Evolutionary conservation across 2,797 vertebrate species (phyloP).

Genomic region (Halcyon leucocephala): DNA sequence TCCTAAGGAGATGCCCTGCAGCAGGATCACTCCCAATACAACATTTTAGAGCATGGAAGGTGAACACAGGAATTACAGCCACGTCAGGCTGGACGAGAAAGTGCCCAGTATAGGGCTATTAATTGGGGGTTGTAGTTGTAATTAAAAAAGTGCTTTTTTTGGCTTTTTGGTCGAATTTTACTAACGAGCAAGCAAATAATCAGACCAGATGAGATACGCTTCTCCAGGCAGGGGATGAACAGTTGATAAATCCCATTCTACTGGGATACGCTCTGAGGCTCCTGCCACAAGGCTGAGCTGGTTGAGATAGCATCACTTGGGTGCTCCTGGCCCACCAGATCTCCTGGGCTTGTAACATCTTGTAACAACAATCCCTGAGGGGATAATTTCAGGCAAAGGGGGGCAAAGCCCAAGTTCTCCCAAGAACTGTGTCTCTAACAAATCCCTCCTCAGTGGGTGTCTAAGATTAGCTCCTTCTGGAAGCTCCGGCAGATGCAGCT

Average conservation of each 20-base stretch:
- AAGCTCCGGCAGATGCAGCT: constrained; percentile 70
- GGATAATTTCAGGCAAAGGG: background rate
- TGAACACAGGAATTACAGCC: background rate
- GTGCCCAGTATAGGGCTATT: background rate
- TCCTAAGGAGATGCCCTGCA: background rate
- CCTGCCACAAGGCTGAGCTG: background rate
- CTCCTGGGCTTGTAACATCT: background rate
- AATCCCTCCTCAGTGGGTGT: background rate
- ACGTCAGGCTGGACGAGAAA: background rate
- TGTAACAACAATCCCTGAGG: background rate
- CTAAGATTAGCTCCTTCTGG: constrained; percentile 71
- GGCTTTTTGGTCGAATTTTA: background rate
- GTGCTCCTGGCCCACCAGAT: background rate
- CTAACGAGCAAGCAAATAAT: background rate
- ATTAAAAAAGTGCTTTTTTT: background rate
- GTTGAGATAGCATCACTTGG: background rate
- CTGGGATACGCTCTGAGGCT: background rate
- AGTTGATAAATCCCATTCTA: background rate
- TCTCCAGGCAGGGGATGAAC: background rate
- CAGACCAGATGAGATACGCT: background rate
- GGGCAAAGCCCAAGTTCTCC: background rate
- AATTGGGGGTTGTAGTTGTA: background rate
- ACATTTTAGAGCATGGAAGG: background rate
- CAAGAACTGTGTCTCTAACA: background rate
- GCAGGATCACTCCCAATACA: background rate